Evolutionary conservation across 2,113 vertebrate genomes (phyloP).

Genomic region (Thymallus thymallus): DNA sequence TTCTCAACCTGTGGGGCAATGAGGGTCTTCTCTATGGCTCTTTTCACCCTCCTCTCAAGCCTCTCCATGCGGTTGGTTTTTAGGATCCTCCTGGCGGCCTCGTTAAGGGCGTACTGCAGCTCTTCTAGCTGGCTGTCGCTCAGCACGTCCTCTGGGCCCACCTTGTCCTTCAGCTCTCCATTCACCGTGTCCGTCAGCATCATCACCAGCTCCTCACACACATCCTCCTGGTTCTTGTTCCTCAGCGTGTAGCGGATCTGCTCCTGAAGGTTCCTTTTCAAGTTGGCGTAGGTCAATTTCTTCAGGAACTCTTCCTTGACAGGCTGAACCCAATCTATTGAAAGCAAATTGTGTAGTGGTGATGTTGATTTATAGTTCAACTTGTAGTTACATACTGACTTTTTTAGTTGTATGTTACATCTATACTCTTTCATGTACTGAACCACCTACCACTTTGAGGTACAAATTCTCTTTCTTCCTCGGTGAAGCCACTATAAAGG

Average conservation of each 20-base stretch:
- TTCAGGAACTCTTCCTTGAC: conserved; percentile 75
- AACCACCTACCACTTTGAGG: conserved; percentile 57
- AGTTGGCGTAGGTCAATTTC: conserved; percentile 73
- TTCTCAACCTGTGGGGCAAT: conserved; percentile 65
- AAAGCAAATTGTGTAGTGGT: not conserved
- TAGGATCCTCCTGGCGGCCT: conserved; percentile 65
- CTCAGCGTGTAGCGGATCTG: conserved; percentile 71
- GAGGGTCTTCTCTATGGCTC: conserved; percentile 73
- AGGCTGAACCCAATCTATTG: conserved; percentile 66
- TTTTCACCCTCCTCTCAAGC: conserved; percentile 60
- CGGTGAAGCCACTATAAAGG: not conserved
- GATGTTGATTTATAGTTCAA: too few species aligned
- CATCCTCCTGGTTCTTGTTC: conserved; percentile 62
- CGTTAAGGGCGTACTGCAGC: conserved; percentile 57
- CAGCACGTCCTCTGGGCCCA: conserved; percentile 72
- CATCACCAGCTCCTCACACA: conserved; percentile 70
- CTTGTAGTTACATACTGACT: too few species aligned
- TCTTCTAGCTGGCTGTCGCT: conserved; percentile 55
- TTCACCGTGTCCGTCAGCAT: conserved; percentile 69
- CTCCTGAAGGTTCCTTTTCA: conserved; percentile 75
- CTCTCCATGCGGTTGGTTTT: conserved; percentile 56
- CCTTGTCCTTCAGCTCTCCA: conserved; percentile 50
- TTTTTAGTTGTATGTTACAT: too few species aligned
- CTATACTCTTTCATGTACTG: too few species aligned
- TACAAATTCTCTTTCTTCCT: conserved; percentile 19